Evolutionary conservation across 2,113 vertebrate genomes (phyloP).

Genomic region (Marcusenius ussheri): DNA sequence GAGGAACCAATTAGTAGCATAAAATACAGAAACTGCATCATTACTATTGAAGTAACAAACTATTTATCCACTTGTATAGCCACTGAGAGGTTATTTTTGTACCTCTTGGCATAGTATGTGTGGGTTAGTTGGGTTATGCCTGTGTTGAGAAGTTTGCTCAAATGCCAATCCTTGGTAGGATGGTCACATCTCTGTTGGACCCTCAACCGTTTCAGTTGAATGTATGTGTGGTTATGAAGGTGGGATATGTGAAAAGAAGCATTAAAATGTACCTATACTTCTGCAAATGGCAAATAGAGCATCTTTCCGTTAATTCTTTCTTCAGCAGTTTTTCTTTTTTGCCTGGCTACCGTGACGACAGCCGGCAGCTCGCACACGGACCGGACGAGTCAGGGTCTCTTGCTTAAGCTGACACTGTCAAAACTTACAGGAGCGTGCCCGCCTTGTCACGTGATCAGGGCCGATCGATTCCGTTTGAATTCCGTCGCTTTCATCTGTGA

Average conservation of each 20-base stretch:
- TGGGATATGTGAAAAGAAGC: neutral
- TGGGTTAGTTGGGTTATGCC: neutral
- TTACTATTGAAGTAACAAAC: neutral
- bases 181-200: neutral
- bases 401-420: neutral
- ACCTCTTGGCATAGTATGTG: neutral
- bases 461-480: neutral
- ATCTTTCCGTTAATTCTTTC: neutral
- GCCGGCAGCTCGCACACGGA: neutral
- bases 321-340: neutral
- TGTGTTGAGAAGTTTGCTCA: neutral
- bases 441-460: neutral
- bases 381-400: neutral
- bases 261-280: neutral
- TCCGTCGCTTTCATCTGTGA: neutral
- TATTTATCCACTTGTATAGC: neutral
- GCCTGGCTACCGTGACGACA: neutral
- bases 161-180: neutral
- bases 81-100: neutral
- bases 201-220: neutral
- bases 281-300: neutral
- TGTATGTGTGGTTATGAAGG: neutral
- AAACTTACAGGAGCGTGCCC: neutral
- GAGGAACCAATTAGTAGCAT: neutral
- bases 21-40: neutral